Evolutionary conservation across 2,888 invertebrate species (phyloP), one percentile per base, ranked within the genome.

Genomic region (Latheticus oryzae): DNA sequence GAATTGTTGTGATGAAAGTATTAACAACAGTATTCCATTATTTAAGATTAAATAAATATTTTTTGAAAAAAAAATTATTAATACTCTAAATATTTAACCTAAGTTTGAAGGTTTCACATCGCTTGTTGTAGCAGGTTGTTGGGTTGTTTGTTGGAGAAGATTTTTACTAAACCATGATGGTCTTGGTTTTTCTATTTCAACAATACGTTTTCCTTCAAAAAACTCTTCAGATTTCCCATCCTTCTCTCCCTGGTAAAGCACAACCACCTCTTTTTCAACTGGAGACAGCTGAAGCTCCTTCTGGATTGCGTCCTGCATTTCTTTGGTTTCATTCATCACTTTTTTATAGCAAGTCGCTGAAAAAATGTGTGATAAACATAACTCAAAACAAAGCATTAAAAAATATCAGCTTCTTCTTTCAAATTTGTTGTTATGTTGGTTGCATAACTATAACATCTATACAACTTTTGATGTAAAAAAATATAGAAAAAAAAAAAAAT

Each of bases 121-220:
- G 62, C 84, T 88, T n/a, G 85, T 84, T 21, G 83, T 81, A 0
- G 89, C 85, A 26, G 87, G 83, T 62, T 87, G 84, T 67, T 90
- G 87, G 9, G 91, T 91, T 0, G 89, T 85, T 73, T 88, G 87
- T 73, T 94, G 88, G 11, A 94, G 78, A 40, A 96, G 82, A 79
- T 94, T 93, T 69, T 87, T 87, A 64, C 90, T 87, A 73, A 95
- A 97, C 95, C 95, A 97, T 26, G 85, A 79, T 2, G 96, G 96
- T 60, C 95, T 83, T 52, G 88, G 85, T 75, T 91, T 94, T 35
- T 89, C 83, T 84, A 95, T 85, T 81, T 96, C 95, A 8, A 97
- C 86, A 60, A 96, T 84, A 66, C 90, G 84, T 78, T 93, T 93
- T 1, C 87, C 87, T 68, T 87, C 79, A 77, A 84, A 83, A 62